phyloP scores from a whole-genome alignment of 2,888 invertebrate genomes.

The Ectropis crepuscularia region DNA sequence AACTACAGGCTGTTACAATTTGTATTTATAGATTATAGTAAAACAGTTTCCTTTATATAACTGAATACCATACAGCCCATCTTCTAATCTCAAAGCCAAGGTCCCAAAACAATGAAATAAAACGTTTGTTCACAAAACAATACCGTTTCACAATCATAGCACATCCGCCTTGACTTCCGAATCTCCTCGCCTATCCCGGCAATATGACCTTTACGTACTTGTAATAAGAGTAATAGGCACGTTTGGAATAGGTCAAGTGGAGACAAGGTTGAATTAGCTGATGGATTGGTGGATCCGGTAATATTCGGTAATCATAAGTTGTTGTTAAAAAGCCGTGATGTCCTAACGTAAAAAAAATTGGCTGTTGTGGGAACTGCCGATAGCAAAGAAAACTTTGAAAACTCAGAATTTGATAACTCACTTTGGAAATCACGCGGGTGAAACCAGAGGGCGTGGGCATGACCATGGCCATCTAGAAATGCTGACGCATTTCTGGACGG shows the following conservation, averaged over 20 bases:
- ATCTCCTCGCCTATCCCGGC: conserved; percentile 23
- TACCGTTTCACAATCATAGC: conserved; percentile 33
- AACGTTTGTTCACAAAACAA: conserved; percentile 40
- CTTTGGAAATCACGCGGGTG: too few relatives aligned
- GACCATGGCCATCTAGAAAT: too few relatives aligned
- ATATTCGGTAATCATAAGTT: conserved; percentile 16
- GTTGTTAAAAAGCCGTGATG: not conserved
- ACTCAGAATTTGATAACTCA: too few relatives aligned
- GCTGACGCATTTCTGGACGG: too few relatives aligned
- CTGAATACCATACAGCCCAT: not conserved
- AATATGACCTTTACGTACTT: conserved; percentile 34
- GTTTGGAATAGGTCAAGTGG: conserved; percentile 19
- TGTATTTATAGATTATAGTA: not conserved
- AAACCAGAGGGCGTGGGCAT: too few relatives aligned
- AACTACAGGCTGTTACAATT: too few relatives aligned
- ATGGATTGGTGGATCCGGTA: conserved; percentile 22
- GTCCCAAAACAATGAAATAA: conserved; percentile 38
- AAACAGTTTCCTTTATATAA: not conserved
- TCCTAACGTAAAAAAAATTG: too few relatives aligned
- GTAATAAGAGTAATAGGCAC: conserved; percentile 16
- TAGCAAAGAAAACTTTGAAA: too few relatives aligned
- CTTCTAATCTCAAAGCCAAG: conserved; percentile 40
- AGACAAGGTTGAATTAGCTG: conserved; percentile 20
- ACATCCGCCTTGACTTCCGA: conserved; percentile 40
- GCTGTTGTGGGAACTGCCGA: too few relatives aligned